Evolutionary conservation across 1,140 invertebrate species (phyloP).

Genomic region (Cyclina sinensis): DNA sequence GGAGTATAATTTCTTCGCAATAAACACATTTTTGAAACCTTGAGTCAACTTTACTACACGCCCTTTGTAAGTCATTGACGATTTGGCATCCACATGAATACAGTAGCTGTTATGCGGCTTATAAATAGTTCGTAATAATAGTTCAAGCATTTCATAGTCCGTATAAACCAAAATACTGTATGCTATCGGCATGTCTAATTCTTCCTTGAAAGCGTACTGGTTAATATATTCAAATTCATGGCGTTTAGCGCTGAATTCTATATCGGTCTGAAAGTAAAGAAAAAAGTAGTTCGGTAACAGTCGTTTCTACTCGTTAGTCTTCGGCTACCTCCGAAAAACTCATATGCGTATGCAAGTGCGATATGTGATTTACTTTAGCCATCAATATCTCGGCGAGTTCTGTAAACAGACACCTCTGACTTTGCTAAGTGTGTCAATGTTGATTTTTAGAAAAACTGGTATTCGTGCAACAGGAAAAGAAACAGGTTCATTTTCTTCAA

Average conservation of each 20-base stretch:
- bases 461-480: no score
- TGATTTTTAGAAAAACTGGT: no score
- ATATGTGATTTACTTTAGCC: no score
- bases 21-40: conserved; percentile 82
- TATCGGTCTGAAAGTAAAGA: no score
- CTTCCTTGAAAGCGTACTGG: conserved; percentile 51
- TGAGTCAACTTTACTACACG: conserved; percentile 71
- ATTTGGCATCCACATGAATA: conserved; percentile 83
- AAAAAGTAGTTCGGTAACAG: no score
- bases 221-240: conserved; percentile 65
- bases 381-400: no score
- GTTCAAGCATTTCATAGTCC: conserved; percentile 78
- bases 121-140: conserved; percentile 80
- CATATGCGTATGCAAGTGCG: no score
- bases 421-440: no score
- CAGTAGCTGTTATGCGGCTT: conserved; percentile 85
- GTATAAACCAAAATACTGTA: conserved; percentile 79
- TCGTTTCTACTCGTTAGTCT: no score
- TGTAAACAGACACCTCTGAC: no score
- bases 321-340: no score
- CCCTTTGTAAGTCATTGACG: conserved; percentile 48
- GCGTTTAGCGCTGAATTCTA: neutral
- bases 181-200: conserved; percentile 77
- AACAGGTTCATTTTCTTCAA: no score
- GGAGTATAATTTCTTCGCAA: conserved; percentile 56